Percentiles rank a stretch among this genome's conserved stretches.
These are phyloP conservation scores for Paramuricea clavata DNA, from an alignment of 92 coral and sea anemone species.

Conservation along the genomic window DNA sequence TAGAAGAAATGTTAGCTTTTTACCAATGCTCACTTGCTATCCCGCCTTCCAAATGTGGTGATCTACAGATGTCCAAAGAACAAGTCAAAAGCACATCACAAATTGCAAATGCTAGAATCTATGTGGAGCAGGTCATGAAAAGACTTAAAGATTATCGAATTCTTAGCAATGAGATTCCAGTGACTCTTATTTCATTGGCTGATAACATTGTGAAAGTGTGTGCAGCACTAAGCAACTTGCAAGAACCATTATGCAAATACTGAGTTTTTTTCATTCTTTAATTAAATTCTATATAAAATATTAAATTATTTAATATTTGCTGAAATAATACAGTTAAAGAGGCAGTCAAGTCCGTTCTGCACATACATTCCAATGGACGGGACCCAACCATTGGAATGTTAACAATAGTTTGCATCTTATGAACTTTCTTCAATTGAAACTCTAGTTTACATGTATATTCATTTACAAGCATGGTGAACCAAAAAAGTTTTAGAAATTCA, in stretches of 20 bases:
- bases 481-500: too few species aligned
- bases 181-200: slow-evolving; percentile 38
- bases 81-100: neutral
- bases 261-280: neutral
- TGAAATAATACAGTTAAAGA: too few species aligned
- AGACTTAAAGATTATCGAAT: slow-evolving; percentile 57
- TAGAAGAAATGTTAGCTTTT: slow-evolving; percentile 38
- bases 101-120: slow-evolving; percentile 52
- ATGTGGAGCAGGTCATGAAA: slow-evolving; percentile 42
- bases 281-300: neutral
- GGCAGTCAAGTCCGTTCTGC: too few species aligned
- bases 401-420: too few species aligned
- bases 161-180: slow-evolving; percentile 57
- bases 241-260: slow-evolving; percentile 3
- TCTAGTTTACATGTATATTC: too few species aligned
- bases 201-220: slow-evolving; percentile 61
- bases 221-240: slow-evolving; percentile 44
- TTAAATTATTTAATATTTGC: neutral
- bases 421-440: too few species aligned
- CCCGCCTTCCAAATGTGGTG: slow-evolving; percentile 4
- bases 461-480: too few species aligned
- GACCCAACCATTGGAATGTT: too few species aligned
- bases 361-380: too few species aligned
- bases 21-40: slow-evolving; percentile 46
- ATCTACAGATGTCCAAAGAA: neutral